Evolutionary conservation across 2,797 vertebrate genomes (phyloP), one percentile per base, ranked within the genome.

Genomic region (Sebastes iracundus): DNA sequence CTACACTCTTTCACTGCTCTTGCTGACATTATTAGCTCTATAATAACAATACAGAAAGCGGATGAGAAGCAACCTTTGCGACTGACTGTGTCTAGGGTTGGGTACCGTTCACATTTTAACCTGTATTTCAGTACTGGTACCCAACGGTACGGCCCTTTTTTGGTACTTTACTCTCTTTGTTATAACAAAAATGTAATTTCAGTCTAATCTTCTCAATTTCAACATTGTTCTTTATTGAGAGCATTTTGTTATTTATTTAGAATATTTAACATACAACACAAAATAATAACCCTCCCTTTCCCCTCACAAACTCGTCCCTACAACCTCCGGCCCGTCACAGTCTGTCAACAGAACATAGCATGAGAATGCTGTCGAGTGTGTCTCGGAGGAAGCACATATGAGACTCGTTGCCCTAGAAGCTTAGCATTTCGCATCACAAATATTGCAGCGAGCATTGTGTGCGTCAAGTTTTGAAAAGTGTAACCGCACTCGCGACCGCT

Each of bases 21-120:
- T 22, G 9, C 59, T 76, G 55, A 83, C 42, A 61, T 73, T 70
- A 85, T 53, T 60, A 30, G 8, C 28, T 69, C 22, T 30, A 27
- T 60, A 46, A 46, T 46, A 75, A 61, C 30, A 71, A 74, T 27
- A 33, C 22, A 60, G 4, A 32, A 20, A 63, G 20, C 33, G 22
- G 25, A 27, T 28, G 35, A 53, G 60, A 62, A 49, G 63, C 25
- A 68, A 32, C 66, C 38, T 46, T 62, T 65, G 27, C 1, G 2
- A 20, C 16, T 33, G 63, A 59, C 66, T 83, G 28, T 32, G 59
- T 61, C 3, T 7, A 28, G 14, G 25, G 25, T 28, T 25, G 55
- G 13, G 7, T 7, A 58, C 55, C 55, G 2, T 49, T 20, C 16
- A 28, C 25, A 28, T 59, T 56, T 42, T 13, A 16, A 42, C 38